phyloP scores from a whole-genome alignment of 2,113 vertebrate species.

The Sigmodon hispidus region DNA sequence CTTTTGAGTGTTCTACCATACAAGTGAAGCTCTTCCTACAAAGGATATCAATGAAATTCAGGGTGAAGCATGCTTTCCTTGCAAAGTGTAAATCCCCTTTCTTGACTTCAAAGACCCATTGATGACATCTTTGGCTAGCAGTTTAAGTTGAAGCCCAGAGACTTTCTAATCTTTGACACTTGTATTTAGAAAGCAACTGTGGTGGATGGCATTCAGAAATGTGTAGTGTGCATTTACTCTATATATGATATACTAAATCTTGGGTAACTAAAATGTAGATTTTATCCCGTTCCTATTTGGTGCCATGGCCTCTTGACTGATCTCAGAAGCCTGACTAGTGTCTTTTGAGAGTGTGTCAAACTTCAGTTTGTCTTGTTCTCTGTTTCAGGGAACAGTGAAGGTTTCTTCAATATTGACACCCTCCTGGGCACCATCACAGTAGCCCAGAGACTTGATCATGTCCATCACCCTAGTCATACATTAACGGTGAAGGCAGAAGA shows the following conservation, averaged over 20 bases:
- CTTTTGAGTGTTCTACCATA: background rate
- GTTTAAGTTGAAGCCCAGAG: background rate
- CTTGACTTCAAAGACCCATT: background rate
- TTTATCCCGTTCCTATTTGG: background rate
- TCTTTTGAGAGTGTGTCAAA: background rate
- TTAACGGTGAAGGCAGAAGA: constrained; percentile 94
- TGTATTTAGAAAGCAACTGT: background rate
- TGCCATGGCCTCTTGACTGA: background rate
- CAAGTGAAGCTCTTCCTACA: background rate
- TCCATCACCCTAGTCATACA: constrained; percentile 88
- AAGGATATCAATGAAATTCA: background rate
- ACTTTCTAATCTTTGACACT: background rate
- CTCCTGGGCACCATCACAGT: constrained; percentile 90
- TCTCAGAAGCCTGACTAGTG: background rate
- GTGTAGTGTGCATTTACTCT: background rate
- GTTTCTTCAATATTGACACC: constrained; percentile 89
- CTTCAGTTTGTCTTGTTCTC: constrained; percentile 72
- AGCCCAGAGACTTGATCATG: constrained; percentile 85
- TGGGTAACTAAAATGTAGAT: background rate
- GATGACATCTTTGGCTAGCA: background rate
- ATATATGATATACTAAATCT: background rate
- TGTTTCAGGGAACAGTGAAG: constrained; percentile 92
- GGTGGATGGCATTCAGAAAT: background rate
- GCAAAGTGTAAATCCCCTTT: background rate
- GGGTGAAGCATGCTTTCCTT: background rate